phyloP scores from a whole-genome alignment of 2,113 vertebrate genomes.

The Labrus mixtus region DNA sequence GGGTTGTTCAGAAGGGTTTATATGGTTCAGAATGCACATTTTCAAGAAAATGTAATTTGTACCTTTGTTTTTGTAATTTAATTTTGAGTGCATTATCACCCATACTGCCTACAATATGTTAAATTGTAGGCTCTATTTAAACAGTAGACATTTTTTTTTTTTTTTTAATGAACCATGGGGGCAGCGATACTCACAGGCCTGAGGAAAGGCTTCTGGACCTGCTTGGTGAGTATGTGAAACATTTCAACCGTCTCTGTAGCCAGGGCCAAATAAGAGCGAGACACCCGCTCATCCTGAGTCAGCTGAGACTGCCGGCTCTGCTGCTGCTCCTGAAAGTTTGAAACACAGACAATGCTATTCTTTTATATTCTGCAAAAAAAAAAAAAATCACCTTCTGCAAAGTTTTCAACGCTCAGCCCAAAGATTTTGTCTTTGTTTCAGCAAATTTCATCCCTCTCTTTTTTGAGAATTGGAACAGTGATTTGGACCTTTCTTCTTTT shows the following conservation, averaged over 20 bases:
- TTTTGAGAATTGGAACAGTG: no score
- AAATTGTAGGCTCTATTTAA: background rate
- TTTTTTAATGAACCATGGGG: background rate
- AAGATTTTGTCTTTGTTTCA: background rate
- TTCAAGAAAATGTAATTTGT: background rate
- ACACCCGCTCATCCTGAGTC: slow-evolving; percentile 96
- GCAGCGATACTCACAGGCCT: slow-evolving; percentile 90
- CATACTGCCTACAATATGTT: background rate
- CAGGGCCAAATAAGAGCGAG: slow-evolving; percentile 96
- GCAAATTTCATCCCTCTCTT: no score
- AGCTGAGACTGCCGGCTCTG: slow-evolving; percentile 97
- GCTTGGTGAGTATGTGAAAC: slow-evolving; percentile 99
- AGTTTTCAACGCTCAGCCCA: background rate
- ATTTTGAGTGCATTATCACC: background rate
- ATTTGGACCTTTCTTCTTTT: no score
- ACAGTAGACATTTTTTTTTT: background rate
- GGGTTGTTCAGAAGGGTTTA: background rate
- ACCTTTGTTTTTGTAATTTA: background rate
- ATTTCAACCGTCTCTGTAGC: slow-evolving; percentile 98
- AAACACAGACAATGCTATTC: background rate
- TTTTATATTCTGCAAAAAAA: background rate
- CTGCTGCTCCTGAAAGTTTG: slow-evolving; percentile 91
- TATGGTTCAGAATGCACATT: background rate
- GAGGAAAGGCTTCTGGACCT: slow-evolving; percentile 99
- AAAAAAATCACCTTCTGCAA: background rate